Base-by-base conservation (phyloP, 2,888 invertebrate genomes). In the Metopia argyrocephala region DNA sequence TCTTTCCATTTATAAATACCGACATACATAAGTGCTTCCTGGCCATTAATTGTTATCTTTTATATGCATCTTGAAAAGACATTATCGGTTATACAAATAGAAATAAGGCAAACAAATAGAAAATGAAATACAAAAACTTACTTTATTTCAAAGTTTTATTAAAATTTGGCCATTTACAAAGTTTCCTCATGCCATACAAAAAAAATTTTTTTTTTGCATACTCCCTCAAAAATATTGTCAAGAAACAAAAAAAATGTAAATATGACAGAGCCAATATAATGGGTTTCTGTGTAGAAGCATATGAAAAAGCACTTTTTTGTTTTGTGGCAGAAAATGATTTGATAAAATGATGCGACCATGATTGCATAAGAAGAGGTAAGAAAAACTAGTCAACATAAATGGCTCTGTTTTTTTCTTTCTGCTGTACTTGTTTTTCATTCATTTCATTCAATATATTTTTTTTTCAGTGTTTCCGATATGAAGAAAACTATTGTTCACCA, bases 51-150 rank as follows among this genome's bases (percentile, higher is more conserved):
- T 62, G 62, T 62, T 69, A 76, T 69, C 61, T 62, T 76, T 69
- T 69, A 69, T 69, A 62, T 62, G 62, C 38, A 46, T 69, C 48
- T 38, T 20, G 69, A 76, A 76, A 69, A 48, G 69, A 69, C 76
- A 76, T 69, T 76, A 76, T 76, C 76, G 56, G 62, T 69, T 69
- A 56, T 48, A 56, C 31, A 64, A 69, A 76, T 76, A 56, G 56
- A 56, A 76, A 27, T 46, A 31, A 31, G 31, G 38, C 7, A 31
- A 31, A 7, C 12, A 31, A 31, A 31, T 7, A 9, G 15, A 38
- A 4, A 38, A 38, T 12, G 2, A 38, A 38, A 38, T 15, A 15
- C 27, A 48, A 56, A 62, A 75, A 68, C 54, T 76, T 68, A 61
- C 54, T 21, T 52, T 68, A 76, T 54, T 76, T 69, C 28, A 15